Conservation (phyloP, 2,888 invertebrate genomes). For the Megamerina dolium region DNA sequence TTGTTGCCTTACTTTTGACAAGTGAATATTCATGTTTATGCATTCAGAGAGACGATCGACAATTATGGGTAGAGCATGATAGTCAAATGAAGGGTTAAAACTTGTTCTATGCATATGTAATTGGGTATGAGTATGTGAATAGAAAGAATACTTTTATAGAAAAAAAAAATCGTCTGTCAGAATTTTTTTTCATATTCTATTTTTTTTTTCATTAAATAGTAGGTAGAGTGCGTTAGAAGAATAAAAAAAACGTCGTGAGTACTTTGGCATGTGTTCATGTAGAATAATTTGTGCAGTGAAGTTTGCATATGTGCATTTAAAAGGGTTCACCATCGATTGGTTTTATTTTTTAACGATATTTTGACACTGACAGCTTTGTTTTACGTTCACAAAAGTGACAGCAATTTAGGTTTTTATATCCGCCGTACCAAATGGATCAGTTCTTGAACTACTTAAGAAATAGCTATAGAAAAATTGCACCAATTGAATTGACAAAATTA, state of each 20-base stretch:
- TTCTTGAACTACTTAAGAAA: too few species aligned
- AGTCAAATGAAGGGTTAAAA: constrained; percentile 9
- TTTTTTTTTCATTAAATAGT: constrained; percentile 12
- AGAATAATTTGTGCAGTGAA: constrained; percentile 13
- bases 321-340: too few species aligned
- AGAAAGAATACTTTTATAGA: background rate
- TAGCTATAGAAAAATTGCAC: too few species aligned
- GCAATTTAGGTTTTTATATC: too few species aligned
- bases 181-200: constrained; percentile 18
- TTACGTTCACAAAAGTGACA: too few species aligned
- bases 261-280: constrained; percentile 42
- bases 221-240: constrained; percentile 13
- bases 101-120: too few species aligned
- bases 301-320: background rate
- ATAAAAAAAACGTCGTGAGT: constrained; percentile 44
- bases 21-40: constrained; percentile 47
- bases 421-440: too few species aligned
- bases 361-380: too few species aligned
- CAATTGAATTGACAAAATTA: too few species aligned
- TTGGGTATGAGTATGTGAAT: background rate
- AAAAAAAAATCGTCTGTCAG: constrained; percentile 23
- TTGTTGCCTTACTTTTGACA: constrained; percentile 36
- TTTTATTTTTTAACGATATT: too few species aligned
- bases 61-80: background rate
- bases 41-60: constrained; percentile 15